Percentiles rank a stretch among this genome's conserved stretches.
Conservation (phyloP, 2,888 invertebrate genomes). For the Rotaria macrura region DNA sequence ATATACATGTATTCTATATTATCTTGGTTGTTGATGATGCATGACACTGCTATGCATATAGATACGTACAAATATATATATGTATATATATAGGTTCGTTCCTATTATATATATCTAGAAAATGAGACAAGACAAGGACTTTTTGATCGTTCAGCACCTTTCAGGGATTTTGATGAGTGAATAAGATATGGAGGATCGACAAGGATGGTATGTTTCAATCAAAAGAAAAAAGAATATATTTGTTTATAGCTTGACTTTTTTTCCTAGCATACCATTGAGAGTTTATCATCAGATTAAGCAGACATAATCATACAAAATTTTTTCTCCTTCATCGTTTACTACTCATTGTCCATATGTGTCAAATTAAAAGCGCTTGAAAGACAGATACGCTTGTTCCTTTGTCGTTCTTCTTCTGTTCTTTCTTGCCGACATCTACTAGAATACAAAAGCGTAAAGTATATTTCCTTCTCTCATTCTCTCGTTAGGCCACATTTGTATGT, state of each 20-base stretch:
- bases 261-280: neutral
- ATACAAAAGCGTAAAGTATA: neutral
- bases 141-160: neutral
- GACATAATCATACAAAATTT: neutral
- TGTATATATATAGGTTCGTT: neutral
- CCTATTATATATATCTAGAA: neutral
- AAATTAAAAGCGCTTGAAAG: neutral
- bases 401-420: neutral
- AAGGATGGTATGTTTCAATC: neutral
- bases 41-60: neutral
- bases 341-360: neutral
- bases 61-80: no score
- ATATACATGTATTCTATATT: neutral
- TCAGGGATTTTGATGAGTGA: neutral
- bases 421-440: neutral
- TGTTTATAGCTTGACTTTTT: neutral
- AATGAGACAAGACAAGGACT: neutral
- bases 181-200: neutral
- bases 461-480: neutral
- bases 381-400: no score
- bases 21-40: neutral
- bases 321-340: neutral
- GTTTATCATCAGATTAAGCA: neutral
- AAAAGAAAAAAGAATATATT: neutral
- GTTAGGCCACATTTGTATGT: neutral